These are phyloP conservation scores for Dasyurus viverrinus DNA, from an alignment of 2,113 vertebrate species.

Conservation along the genomic window DNA sequence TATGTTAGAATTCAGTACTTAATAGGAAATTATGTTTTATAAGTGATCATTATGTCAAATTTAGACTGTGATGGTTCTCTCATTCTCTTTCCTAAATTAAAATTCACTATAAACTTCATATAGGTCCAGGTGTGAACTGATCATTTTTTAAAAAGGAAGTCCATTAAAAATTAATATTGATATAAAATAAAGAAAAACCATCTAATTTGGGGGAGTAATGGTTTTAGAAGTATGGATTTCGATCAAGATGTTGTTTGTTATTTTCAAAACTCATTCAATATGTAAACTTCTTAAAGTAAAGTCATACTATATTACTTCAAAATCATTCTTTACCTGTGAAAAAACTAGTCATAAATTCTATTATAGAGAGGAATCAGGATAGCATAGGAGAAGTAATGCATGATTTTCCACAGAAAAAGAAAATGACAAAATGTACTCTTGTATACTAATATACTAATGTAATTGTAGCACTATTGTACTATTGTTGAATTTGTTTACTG, in stretches of 20 bases:
- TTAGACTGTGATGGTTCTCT: background rate
- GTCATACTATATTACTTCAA: background rate
- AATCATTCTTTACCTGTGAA: background rate
- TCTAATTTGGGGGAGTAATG: background rate
- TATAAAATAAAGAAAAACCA: background rate
- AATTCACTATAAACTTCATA: background rate
- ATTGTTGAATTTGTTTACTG: too few species aligned
- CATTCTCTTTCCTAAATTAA: background rate
- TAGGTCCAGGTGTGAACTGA: background rate
- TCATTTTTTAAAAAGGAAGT: background rate
- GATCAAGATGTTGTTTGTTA: background rate
- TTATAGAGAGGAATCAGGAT: background rate
- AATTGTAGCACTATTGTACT: too few species aligned
- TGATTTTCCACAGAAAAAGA: background rate
- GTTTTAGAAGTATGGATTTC: background rate
- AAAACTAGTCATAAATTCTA: background rate
- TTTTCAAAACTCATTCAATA: background rate
- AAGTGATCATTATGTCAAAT: background rate
- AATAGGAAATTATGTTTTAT: background rate
- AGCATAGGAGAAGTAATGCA: background rate
- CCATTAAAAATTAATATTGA: background rate
- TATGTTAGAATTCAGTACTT: background rate
- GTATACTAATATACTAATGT: too few species aligned
- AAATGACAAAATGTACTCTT: too few species aligned
- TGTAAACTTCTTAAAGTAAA: background rate